phyloP scores from a whole-genome alignment of 2,113 vertebrate genomes.

The Coracopsis vasa region DNA sequence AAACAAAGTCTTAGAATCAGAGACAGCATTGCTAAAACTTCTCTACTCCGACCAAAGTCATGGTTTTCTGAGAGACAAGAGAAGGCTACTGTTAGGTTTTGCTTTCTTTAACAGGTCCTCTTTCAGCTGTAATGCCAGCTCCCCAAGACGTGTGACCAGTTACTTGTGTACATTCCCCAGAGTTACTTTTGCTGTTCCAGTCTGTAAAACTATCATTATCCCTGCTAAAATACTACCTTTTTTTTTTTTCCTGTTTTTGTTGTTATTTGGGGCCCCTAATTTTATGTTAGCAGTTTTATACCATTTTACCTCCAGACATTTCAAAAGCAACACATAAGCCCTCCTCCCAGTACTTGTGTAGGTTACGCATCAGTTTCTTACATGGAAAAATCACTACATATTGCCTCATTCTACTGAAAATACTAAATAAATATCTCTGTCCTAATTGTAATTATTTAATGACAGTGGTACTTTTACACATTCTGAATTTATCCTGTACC shows the following conservation, averaged over 20 bases:
- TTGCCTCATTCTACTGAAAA: background rate
- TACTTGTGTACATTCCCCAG: background rate
- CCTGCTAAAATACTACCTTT: background rate
- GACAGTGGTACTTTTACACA: background rate
- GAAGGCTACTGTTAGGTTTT: background rate
- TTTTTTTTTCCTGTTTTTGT: background rate
- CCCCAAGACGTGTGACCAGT: too few species aligned
- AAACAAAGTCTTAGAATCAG: background rate
- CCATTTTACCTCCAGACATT: background rate
- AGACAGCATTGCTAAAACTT: background rate
- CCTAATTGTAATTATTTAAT: background rate
- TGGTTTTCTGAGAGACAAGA: background rate
- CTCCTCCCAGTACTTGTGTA: background rate
- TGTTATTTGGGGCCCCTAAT: background rate
- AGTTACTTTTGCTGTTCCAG: background rate
- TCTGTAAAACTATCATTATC: background rate
- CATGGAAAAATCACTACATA: background rate
- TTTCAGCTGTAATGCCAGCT: background rate
- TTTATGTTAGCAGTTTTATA: background rate
- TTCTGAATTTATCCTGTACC: background rate
- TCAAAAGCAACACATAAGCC: background rate
- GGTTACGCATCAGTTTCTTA: fast-evolving
- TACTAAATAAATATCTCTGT: background rate
- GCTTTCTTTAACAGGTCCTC: background rate
- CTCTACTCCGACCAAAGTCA: background rate